Conservation (phyloP, 2,888 invertebrate species). For the Phoenoteleia sp. region DNA sequence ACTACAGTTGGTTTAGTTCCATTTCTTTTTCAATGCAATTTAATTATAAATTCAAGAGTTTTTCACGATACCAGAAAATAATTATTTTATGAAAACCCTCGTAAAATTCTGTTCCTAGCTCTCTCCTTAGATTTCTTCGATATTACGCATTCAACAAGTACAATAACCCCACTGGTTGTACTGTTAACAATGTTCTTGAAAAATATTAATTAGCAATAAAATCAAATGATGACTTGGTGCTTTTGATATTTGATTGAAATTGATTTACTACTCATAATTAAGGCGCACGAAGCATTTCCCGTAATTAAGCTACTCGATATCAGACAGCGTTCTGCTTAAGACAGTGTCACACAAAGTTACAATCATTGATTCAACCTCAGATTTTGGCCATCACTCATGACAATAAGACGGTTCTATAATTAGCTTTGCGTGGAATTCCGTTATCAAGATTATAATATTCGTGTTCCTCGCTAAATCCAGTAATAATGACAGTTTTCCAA, state of each 20-base stretch:
- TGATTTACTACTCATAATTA: conserved; percentile 32
- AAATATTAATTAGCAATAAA: neutral
- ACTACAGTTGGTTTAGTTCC: too few relatives aligned
- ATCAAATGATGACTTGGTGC: neutral
- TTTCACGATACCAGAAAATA: too few relatives aligned
- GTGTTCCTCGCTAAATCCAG: conserved; percentile 65
- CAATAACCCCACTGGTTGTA: neutral
- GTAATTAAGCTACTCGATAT: conserved; percentile 26
- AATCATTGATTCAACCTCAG: conserved; percentile 72
- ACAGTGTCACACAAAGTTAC: conserved; percentile 70
- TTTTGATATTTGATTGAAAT: conserved; percentile 30
- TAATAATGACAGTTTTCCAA: conserved; percentile 54
- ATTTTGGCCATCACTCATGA: conserved; percentile 80
- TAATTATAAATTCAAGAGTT: too few relatives aligned
- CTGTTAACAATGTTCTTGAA: neutral
- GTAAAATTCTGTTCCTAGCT: too few relatives aligned
- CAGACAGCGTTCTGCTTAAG: conserved; percentile 65
- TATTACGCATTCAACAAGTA: neutral
- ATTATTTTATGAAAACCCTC: too few relatives aligned
- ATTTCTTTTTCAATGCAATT: too few relatives aligned
- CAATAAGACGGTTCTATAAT: conserved; percentile 84
- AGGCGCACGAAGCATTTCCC: conserved; percentile 9
- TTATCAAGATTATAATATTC: conserved; percentile 83
- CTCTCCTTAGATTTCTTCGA: neutral
- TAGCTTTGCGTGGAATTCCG: conserved; percentile 82